A percentile compares a stretch with the other conserved stretches of the same genome.
phyloP scores from a whole-genome alignment of 2,888 invertebrate species.

The Idaea biselata region DNA sequence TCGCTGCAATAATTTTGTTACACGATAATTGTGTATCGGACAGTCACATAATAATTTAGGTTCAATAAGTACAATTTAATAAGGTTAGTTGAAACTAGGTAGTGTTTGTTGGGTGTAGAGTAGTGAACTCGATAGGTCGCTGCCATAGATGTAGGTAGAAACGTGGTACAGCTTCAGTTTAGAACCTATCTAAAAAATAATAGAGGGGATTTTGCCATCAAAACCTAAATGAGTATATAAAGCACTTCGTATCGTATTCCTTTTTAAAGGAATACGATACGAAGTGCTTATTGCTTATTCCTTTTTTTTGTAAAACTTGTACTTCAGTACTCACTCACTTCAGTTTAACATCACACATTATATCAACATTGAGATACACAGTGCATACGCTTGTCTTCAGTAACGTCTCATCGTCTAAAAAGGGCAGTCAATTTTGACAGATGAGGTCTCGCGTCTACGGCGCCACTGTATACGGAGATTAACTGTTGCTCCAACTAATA shows the following conservation, averaged over 20 bases:
- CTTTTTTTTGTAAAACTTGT: no score
- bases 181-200: no score
- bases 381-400: neutral
- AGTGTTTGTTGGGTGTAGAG: neutral
- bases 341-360: neutral
- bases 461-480: slow-evolving; percentile 72
- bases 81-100: neutral
- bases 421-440: slow-evolving; percentile 66
- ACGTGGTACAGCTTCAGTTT: no score
- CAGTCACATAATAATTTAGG: neutral
- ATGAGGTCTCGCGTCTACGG: slow-evolving; percentile 63
- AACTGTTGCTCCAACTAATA: slow-evolving; percentile 75
- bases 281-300: no score
- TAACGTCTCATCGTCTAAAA: neutral
- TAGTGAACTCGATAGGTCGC: no score
- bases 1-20: slow-evolving; percentile 29
- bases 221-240: no score
- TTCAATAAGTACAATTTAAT: neutral
- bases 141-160: no score
- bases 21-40: slow-evolving; percentile 4
- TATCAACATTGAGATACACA: neutral
- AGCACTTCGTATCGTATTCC: no score
- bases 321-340: neutral
- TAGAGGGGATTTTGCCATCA: no score
- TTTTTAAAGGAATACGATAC: no score